phyloP scores from a whole-genome alignment of 1,140 invertebrate genomes.

The Pseudomyrmex concolor region DNA sequence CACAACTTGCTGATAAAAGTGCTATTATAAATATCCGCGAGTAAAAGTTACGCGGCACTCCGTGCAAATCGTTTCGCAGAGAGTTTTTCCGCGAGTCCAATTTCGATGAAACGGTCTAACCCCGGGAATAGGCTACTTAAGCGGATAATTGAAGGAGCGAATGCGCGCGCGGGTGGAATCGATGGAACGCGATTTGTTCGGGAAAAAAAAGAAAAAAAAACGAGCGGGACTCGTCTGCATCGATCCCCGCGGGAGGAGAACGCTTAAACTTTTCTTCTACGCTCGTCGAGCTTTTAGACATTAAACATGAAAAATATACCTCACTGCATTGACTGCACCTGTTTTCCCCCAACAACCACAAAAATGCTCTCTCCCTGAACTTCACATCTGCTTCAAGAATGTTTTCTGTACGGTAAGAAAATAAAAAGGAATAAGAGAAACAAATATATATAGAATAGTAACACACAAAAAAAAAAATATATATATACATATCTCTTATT shows the following conservation, averaged over 20 bases:
- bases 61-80: background rate
- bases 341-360: background rate
- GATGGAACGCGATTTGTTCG: conserved; percentile 44
- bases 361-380: background rate
- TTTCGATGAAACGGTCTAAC: conserved; percentile 19
- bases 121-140: conserved; percentile 21
- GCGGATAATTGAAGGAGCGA: conserved; percentile 30
- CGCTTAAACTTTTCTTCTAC: conserved; percentile 21
- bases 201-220: conserved; percentile 1
- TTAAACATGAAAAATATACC: conserved; percentile 17
- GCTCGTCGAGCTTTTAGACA: conserved; percentile 33
- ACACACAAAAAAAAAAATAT: background rate
- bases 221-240: conserved; percentile 8
- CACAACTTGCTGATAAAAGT: conserved; percentile 14
- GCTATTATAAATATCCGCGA: background rate
- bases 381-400: background rate
- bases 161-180: background rate
- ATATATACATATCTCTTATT: background rate
- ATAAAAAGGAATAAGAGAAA: background rate
- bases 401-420: background rate
- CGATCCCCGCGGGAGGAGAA: conserved; percentile 2
- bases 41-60: background rate
- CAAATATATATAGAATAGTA: background rate
- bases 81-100: conserved; percentile 70
- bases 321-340: background rate